phyloP scores from a whole-genome alignment of 2,888 invertebrate genomes.

The Keiferia lycopersicella region DNA sequence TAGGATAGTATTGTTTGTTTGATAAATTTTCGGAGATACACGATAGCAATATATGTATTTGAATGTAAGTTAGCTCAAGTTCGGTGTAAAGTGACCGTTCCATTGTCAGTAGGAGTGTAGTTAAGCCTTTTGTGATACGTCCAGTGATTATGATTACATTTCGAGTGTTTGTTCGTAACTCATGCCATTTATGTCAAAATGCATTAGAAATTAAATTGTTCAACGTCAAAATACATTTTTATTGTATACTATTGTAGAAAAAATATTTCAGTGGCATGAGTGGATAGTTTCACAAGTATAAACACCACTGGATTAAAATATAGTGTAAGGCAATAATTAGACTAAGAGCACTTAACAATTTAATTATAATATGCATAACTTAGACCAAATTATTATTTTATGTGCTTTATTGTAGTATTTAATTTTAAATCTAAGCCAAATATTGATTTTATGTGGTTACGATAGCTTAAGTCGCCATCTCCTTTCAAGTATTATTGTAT shows the following conservation, averaged over 20 bases:
- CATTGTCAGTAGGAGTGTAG: slow-evolving; percentile 74
- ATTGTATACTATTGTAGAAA: slow-evolving; percentile 9
- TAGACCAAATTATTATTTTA: slow-evolving; percentile 81
- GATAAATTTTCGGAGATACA: neutral
- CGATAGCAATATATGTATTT: slow-evolving; percentile 55
- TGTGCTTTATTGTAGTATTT: slow-evolving; percentile 77
- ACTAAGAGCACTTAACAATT: slow-evolving; percentile 75
- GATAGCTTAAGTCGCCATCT: slow-evolving; percentile 63
- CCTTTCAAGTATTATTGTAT: slow-evolving; percentile 72
- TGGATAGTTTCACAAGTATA: slow-evolving; percentile 31
- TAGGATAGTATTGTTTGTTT: neutral
- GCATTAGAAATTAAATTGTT: neutral
- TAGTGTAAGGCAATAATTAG: slow-evolving; percentile 78
- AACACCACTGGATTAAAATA: slow-evolving; percentile 69
- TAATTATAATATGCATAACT: slow-evolving; percentile 74
- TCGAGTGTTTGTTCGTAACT: neutral
- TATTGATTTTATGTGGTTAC: slow-evolving; percentile 77
- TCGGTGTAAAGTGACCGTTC: slow-evolving; percentile 77
- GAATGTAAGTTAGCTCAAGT: slow-evolving; percentile 80
- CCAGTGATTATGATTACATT: slow-evolving; percentile 69
- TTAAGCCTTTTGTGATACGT: slow-evolving; percentile 79
- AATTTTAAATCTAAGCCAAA: slow-evolving; percentile 80
- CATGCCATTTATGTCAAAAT: slow-evolving; percentile 19
- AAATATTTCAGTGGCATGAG: slow-evolving; percentile 25
- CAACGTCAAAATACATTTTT: neutral